These are phyloP conservation scores for Antheraea mylitta DNA, from an alignment of 1,140 invertebrate genomes.

Conservation along the genomic window DNA sequence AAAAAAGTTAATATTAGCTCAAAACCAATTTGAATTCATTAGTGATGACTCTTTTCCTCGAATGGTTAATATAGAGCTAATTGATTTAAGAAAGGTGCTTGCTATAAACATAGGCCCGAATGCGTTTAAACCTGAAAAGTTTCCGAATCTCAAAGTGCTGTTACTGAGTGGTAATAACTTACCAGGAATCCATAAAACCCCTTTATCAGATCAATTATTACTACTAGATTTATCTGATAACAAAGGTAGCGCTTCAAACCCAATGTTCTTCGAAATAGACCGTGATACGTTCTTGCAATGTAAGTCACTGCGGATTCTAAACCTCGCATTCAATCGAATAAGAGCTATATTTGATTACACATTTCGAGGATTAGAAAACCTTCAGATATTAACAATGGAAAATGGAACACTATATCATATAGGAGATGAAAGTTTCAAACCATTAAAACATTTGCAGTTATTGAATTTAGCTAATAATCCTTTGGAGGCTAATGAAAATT, in stretches of 20 bases:
- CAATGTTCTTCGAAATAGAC: conserved; percentile 70
- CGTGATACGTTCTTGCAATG: conserved; percentile 52
- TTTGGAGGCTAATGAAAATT: conserved; percentile 55
- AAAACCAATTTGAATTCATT: conserved; percentile 79
- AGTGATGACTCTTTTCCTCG: conserved; percentile 68
- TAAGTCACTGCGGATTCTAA: conserved; percentile 52
- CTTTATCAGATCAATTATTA: conserved; percentile 65
- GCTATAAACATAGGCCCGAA: conserved; percentile 50
- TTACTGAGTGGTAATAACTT: conserved; percentile 75
- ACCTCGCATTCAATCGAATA: conserved; percentile 75
- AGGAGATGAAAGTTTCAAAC: conserved; percentile 62
- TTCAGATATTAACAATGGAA: conserved; percentile 72
- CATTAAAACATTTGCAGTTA: conserved; percentile 64
- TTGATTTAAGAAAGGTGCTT: conserved; percentile 72
- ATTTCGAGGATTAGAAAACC: conserved; percentile 69
- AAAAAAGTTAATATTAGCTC: conserved; percentile 66
- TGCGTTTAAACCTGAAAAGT: conserved; percentile 53
- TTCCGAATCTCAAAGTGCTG: conserved; percentile 74
- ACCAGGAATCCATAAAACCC: conserved; percentile 64
- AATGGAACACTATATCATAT: conserved; percentile 76
- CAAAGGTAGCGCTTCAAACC: conserved; percentile 53
- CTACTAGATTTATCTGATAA: conserved; percentile 76
- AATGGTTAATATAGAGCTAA: conserved; percentile 73
- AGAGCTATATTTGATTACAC: conserved; percentile 68
- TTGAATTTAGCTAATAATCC: conserved; percentile 79